These are phyloP conservation scores for Scolopax mira DNA, from an alignment of 2,113 vertebrate species.

Conservation along the genomic window DNA sequence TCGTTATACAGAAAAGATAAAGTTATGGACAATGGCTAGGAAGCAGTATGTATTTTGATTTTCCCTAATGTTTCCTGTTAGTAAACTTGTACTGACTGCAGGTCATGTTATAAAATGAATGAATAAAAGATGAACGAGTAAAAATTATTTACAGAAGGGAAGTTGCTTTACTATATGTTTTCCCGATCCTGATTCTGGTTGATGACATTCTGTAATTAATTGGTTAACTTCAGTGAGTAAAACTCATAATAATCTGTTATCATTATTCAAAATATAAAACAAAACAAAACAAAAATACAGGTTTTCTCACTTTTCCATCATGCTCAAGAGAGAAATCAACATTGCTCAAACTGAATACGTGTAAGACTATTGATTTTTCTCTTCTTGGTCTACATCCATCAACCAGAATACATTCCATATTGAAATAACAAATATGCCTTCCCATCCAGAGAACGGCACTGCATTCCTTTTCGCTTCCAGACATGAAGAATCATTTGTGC, in stretches of 20 bases:
- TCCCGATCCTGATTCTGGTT: neutral
- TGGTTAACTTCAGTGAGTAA: neutral
- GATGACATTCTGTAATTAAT: neutral
- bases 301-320: neutral
- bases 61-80: neutral
- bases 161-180: neutral
- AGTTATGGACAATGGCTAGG: neutral
- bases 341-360: neutral
- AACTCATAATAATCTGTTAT: neutral
- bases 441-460: neutral
- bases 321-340: neutral
- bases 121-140: constrained; percentile 19
- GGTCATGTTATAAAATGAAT: neutral
- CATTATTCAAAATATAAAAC: neutral
- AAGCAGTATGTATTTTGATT: neutral
- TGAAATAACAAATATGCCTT: constrained; percentile 39
- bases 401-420: constrained; percentile 32
- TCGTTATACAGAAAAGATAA: constrained; percentile 27
- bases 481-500: neutral
- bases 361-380: constrained; percentile 11
- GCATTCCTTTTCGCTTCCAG: neutral
- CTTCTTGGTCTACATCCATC: constrained; percentile 8
- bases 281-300: neutral
- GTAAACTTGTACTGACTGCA: constrained; percentile 1
- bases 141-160: constrained; percentile 29